Conservation (phyloP, 2,113 vertebrate genomes). For the Campylomormyrus numenius region DNA sequence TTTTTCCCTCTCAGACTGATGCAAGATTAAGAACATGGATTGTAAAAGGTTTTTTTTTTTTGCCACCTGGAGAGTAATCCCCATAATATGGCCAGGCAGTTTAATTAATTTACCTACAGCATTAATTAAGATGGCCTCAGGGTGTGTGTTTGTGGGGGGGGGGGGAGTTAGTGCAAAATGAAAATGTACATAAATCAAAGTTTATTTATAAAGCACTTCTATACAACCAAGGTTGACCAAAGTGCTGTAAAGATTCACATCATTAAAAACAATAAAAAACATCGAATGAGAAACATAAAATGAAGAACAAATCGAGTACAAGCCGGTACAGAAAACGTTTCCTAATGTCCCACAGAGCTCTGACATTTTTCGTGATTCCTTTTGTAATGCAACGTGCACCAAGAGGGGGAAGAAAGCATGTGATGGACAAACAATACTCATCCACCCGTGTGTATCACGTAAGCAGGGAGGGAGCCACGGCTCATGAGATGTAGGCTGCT, state of each 20-base stretch:
- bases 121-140: background rate
- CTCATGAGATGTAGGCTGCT: background rate
- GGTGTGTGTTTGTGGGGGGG: background rate
- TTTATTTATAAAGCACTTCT: no score
- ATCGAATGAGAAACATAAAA: no score
- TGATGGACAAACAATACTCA: background rate
- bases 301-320: background rate
- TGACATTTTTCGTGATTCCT: background rate
- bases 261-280: no score
- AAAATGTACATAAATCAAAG: background rate
- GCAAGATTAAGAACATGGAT: constrained; percentile 3
- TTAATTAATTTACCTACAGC: background rate
- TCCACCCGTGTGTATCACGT: background rate
- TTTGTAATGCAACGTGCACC: background rate
- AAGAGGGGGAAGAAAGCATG: background rate
- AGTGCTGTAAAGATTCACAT: no score
- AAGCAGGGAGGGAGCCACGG: background rate
- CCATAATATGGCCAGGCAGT: background rate
- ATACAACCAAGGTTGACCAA: no score
- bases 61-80: background rate
- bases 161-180: background rate
- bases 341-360: background rate
- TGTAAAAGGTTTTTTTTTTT: background rate
- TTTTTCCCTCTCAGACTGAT: background rate
- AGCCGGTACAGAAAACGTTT: background rate